Evolutionary conservation across 2,888 invertebrate genomes (phyloP).

Genomic region (Hipparchia semele): DNA sequence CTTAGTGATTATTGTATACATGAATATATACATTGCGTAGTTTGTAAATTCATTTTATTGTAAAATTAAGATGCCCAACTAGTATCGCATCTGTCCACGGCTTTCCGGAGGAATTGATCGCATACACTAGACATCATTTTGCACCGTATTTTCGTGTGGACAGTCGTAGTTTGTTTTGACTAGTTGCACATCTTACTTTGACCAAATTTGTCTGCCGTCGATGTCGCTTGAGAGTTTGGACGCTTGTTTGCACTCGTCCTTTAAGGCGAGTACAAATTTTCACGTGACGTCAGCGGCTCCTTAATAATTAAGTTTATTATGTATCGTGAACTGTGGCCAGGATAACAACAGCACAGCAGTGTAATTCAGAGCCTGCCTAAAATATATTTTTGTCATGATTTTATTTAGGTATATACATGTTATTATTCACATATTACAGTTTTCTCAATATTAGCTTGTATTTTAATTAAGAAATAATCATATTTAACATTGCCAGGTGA

Average conservation of each 20-base stretch:
- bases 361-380: slow-evolving; percentile 82
- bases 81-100: slow-evolving; percentile 61
- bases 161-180: slow-evolving; percentile 60
- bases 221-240: slow-evolving; percentile 71
- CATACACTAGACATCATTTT: slow-evolving; percentile 48
- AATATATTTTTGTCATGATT: slow-evolving; percentile 84
- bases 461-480: slow-evolving; percentile 85
- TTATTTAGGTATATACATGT: slow-evolving; percentile 84
- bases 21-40: slow-evolving; percentile 82
- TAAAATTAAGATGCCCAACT: slow-evolving; percentile 79
- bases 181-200: slow-evolving; percentile 80
- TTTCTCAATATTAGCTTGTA: slow-evolving; percentile 85
- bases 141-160: slow-evolving; percentile 57
- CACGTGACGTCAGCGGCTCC: slow-evolving; percentile 70
- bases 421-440: slow-evolving; percentile 84
- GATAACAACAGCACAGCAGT: slow-evolving; percentile 79
- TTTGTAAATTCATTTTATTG: slow-evolving; percentile 81
- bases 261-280: slow-evolving; percentile 65
- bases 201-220: slow-evolving; percentile 70
- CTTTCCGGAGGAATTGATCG: slow-evolving; percentile 65
- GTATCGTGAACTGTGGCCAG: slow-evolving; percentile 78
- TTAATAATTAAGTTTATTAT: slow-evolving; percentile 76
- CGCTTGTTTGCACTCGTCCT: slow-evolving; percentile 57
- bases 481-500: slow-evolving; percentile 84
- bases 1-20: slow-evolving; percentile 81